Percentiles rank a stretch among this genome's conserved stretches.
These are phyloP conservation scores for Ictalurus punctatus DNA, from an alignment of 2,113 vertebrate genomes.

Conservation along the genomic window DNA sequence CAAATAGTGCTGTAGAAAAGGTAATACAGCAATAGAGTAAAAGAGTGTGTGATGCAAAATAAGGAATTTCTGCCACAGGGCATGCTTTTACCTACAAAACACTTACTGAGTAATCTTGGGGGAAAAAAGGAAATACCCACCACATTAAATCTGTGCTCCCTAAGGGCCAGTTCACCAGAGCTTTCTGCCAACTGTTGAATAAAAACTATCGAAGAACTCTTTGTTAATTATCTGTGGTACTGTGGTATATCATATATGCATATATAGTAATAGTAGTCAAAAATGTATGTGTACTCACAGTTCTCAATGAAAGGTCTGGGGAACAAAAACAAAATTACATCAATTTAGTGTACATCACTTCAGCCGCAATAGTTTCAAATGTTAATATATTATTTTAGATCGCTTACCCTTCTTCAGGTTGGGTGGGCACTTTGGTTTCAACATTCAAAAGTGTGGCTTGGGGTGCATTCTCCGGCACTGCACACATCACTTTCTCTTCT, in stretches of 20 bases:
- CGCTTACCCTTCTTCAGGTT: not conserved
- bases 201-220: constrained; percentile 22
- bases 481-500: constrained; percentile 5
- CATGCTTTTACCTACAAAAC: not conserved
- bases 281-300: constrained; percentile 11
- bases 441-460: not conserved
- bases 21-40: not conserved
- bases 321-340: not conserved
- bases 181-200: constrained; percentile 29
- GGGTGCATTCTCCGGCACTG: not conserved
- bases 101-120: not conserved
- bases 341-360: not conserved
- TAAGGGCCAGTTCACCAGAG: constrained; percentile 31
- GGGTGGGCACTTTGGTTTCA: not conserved
- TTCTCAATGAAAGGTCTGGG: not conserved
- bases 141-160: not conserved
- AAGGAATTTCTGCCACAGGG: not conserved
- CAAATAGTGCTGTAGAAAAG: not conserved
- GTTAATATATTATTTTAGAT: not conserved
- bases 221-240: not conserved
- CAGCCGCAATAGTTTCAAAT: not conserved
- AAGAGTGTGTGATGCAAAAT: not conserved
- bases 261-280: not conserved
- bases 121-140: not conserved
- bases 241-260: not conserved